Percentiles rank a stretch among this genome's conserved stretches.
These are phyloP conservation scores for Lepidochitona cinerea DNA, from an alignment of 2,888 invertebrate genomes.

Conservation along the genomic window DNA sequence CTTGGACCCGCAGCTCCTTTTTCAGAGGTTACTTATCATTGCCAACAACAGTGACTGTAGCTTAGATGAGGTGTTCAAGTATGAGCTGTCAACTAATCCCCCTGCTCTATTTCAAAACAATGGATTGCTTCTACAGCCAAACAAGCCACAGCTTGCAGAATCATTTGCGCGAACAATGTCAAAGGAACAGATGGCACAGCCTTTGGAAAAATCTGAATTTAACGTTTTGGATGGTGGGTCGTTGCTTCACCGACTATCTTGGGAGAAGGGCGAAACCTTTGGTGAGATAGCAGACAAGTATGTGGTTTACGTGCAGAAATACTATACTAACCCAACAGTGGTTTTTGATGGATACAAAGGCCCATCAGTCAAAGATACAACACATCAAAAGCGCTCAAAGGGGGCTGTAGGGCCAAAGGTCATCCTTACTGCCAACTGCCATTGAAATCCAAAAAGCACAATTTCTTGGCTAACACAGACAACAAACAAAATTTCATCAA, in stretches of 20 bases:
- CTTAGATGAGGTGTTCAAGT: conserved; percentile 24
- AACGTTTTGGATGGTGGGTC: conserved; percentile 30
- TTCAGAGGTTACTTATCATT: conserved; percentile 29
- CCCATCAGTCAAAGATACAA: conserved; percentile 26
- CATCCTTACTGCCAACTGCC: conserved; percentile 29
- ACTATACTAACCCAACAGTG: conserved; percentile 15
- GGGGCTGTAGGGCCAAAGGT: conserved; percentile 24
- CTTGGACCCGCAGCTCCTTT: conserved; percentile 31
- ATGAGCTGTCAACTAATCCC: conserved; percentile 35
- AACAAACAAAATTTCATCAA: conserved; percentile 46
- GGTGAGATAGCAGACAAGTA: conserved; percentile 12
- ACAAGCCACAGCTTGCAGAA: conserved; percentile 30
- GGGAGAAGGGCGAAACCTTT: conserved; percentile 18
- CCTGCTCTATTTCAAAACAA: conserved; percentile 37
- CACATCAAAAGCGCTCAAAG: conserved; percentile 23
- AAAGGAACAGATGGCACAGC: background rate
- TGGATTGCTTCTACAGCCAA: conserved; percentile 14
- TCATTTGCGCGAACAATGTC: conserved; percentile 7
- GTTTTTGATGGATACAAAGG: conserved; percentile 37
- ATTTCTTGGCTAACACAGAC: conserved; percentile 35
- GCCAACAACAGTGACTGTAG: conserved; percentile 10
- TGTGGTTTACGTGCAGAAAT: conserved; percentile 12
- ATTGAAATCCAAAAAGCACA: conserved; percentile 36
- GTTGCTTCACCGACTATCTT: conserved; percentile 24
- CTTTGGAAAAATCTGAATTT: background rate